Evolutionary conservation across 2,888 invertebrate genomes (phyloP), one percentile per base, ranked within the genome.

Genomic region (Tachina lurida): DNA sequence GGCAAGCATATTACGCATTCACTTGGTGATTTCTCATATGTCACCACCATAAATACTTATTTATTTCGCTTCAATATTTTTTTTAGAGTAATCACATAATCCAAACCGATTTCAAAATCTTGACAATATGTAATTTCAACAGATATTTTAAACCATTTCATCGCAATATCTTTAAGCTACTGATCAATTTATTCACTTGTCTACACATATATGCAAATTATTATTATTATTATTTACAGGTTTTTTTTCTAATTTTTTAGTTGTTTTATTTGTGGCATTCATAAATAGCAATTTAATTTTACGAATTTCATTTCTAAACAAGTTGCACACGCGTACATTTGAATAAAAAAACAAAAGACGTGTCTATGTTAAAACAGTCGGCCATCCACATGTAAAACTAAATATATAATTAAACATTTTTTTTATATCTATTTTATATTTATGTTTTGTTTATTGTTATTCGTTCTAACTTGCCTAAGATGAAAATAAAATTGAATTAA

Each of bases 311-410:
- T 52, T 49, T 84, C 65, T 56, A 65, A 83, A 84, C 84, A 82
- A 79, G 83, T 73, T 83, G 76, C 65, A 79, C 83, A 79, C 71
- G 86, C 86, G 86, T 75, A 86, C 76, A 79, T 71, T 63, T 70
- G 15, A 76, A 71, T 75, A 17, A 19, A 17, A 19, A 70, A 82
- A 82, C 17, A 82, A 70, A 77, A 76, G 75, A 78, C 60, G 52
- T 78, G 68, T 75, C 76, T 52, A 56, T 75, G 22, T 58, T 75
- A 70, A 78, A 84, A 58, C 43, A 62, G 39, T 52, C 74, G 52
- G 62, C n/a, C 60, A 22, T 65, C 47, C 80, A 65, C 13, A 60
- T 58, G 54, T 19, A 76, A 76, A 84, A 62, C 71, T 75, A 52
- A 22, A 12, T 62, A 58, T 71, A 75, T 79, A 84, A 79, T 84